Base-by-base conservation (phyloP, 2,113 vertebrate species). In the Carassius carassius region DNA sequence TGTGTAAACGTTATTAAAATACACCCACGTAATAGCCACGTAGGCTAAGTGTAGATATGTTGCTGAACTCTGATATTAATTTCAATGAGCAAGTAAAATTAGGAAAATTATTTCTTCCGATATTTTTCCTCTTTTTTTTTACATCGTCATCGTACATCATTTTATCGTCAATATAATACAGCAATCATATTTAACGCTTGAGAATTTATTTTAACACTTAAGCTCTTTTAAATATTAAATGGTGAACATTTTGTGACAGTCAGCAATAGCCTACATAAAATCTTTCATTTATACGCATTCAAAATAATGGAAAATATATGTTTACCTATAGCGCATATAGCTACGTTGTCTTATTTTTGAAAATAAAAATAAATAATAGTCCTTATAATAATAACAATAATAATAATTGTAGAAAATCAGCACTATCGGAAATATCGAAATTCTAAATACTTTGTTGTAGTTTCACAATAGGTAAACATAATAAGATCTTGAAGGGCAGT, bases 401-500 rank as follows among this genome's bases (percentile, higher is more conserved):
- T 37, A 41, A 37, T 47, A 25, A 58, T 51, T 16, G 29, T 0
- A 32, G 37, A 47, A 41, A 63, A 63, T 47, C 0, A 32, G 37
- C 21, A 29, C 37, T 10, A 8, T 32, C 23, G 2, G 29, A 23
- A 32, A 3, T 41, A 41, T 41, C 7, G 41, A 7, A 47, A 49
- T 1, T 11, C 16, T 32, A n/a, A 9, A 67, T 70, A 21, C 21
- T 8, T 69, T 32, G 4, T 21, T 81, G 44, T 69, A 89, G 91
- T 92, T 91, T 90, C 49, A 49, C 54, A 58, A 72, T 73, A 83
- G 29, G 37, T 89, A 84, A 84, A 82, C 87, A 88, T 87, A 91
- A 76, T 32, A n/a, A 51, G 72, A 56, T 69, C 21, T 85, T 93
- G 92, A 92, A 91, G 90, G 54, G 49, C 78, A 87, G 82, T 87